phyloP scores from a whole-genome alignment of 2,888 invertebrate genomes.

The Lymantria monacha region DNA sequence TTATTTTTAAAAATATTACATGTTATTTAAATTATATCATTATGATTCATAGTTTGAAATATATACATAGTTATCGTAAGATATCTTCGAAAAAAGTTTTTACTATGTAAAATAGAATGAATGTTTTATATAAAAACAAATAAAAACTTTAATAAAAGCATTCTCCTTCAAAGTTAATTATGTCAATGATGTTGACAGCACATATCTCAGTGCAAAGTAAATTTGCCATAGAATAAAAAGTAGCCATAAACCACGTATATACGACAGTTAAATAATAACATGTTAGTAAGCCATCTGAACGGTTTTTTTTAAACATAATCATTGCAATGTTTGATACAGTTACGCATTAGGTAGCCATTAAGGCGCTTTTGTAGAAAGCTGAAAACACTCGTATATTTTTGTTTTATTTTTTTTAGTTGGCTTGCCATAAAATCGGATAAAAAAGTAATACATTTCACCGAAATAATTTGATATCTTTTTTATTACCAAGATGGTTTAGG shows the following conservation, averaged over 20 bases:
- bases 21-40: no score
- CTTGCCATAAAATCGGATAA: conserved; percentile 24
- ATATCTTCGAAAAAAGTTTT: no score
- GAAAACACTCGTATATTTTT: conserved; percentile 21
- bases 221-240: conserved; percentile 5
- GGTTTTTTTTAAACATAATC: conserved; percentile 51
- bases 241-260: conserved; percentile 10
- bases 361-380: conserved; percentile 36
- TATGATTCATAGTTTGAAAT: no score
- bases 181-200: conserved; percentile 5
- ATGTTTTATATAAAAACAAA: not conserved
- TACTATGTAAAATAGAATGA: not conserved
- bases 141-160: not conserved
- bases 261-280: conserved; percentile 18
- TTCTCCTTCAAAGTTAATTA: conserved; percentile 1
- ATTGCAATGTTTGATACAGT: conserved; percentile 53
- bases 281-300: conserved; percentile 40
- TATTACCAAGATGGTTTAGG: conserved; percentile 20
- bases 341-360: conserved; percentile 40
- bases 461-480: conserved; percentile 32
- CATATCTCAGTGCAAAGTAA: conserved; percentile 3
- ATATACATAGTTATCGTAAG: no score
- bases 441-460: conserved; percentile 21
- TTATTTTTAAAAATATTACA: no score
- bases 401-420: conserved; percentile 21